Evolutionary conservation across 2,113 vertebrate genomes (phyloP).

Genomic region (Galeopterus variegatus): DNA sequence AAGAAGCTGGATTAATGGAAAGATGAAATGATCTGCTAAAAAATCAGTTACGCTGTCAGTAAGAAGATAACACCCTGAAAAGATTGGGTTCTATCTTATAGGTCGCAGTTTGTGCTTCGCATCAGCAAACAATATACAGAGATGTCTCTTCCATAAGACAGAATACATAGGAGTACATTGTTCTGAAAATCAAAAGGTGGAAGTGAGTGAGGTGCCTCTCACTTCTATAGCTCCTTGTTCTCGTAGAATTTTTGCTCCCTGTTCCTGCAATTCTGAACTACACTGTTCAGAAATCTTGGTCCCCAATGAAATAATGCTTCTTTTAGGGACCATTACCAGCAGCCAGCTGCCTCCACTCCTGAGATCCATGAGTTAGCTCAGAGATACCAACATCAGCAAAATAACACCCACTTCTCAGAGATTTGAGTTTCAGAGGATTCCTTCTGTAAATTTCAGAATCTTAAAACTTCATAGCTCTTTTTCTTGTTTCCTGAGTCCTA

Average conservation of each 20-base stretch:
- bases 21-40: not conserved
- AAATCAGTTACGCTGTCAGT: not conserved
- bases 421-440: not conserved
- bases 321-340: not conserved
- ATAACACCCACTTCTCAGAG: not conserved
- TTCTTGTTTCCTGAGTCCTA: not conserved
- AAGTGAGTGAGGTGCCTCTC: not conserved
- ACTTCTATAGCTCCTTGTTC: not conserved
- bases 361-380: not conserved
- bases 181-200: not conserved
- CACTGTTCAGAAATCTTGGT: not conserved
- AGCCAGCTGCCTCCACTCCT: not conserved
- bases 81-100: not conserved
- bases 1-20: not conserved
- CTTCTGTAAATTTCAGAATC: not conserved
- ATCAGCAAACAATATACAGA: not conserved
- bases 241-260: not conserved
- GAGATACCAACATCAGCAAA: not conserved
- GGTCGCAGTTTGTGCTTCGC: not conserved
- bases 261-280: not conserved
- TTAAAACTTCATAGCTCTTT: not conserved
- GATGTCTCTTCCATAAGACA: not conserved
- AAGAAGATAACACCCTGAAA: not conserved
- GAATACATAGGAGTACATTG: not conserved
- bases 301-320: not conserved